Evolutionary conservation across 2,113 vertebrate species (phyloP).

Genomic region (Lasiurus cinereus): DNA sequence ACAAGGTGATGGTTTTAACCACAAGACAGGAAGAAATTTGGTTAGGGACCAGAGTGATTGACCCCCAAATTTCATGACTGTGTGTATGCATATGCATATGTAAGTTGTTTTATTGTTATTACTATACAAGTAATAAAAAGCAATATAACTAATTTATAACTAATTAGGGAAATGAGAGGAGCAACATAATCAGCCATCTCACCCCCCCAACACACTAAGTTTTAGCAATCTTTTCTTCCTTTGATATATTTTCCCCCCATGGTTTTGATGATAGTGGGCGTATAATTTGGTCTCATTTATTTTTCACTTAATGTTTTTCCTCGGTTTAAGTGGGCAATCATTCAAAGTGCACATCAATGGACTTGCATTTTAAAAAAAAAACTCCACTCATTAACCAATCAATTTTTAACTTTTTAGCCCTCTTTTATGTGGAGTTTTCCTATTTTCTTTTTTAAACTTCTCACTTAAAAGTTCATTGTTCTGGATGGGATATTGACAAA

Average conservation of each 20-base stretch:
- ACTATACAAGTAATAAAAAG: background rate
- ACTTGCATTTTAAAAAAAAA: background rate
- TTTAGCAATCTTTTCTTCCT: background rate
- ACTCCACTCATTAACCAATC: conserved; percentile 53
- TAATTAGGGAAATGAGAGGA: conserved; percentile 3
- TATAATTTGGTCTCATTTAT: conserved; percentile 1
- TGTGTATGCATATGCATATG: background rate
- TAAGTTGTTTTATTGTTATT: background rate
- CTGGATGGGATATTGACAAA: conserved; percentile 59
- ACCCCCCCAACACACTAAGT: background rate
- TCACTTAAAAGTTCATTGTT: conserved; percentile 72
- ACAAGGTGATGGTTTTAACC: conserved; percentile 74
- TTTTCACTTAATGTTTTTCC: conserved; percentile 12
- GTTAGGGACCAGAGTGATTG: background rate
- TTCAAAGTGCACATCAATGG: conserved; percentile 67
- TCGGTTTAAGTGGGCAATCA: conserved; percentile 51
- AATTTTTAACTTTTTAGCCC: conserved; percentile 73
- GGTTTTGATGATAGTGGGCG: background rate
- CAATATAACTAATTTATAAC: background rate
- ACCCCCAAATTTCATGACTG: background rate
- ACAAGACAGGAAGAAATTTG: conserved; percentile 56
- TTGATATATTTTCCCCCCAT: background rate
- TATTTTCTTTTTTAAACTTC: conserved; percentile 68
- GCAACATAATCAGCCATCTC: background rate
- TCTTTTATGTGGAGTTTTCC: conserved; percentile 78